A percentile compares a stretch with the other conserved stretches of the same genome.
Conservation (phyloP, 2,113 vertebrate species). For the Cephalopterus ornatus region DNA sequence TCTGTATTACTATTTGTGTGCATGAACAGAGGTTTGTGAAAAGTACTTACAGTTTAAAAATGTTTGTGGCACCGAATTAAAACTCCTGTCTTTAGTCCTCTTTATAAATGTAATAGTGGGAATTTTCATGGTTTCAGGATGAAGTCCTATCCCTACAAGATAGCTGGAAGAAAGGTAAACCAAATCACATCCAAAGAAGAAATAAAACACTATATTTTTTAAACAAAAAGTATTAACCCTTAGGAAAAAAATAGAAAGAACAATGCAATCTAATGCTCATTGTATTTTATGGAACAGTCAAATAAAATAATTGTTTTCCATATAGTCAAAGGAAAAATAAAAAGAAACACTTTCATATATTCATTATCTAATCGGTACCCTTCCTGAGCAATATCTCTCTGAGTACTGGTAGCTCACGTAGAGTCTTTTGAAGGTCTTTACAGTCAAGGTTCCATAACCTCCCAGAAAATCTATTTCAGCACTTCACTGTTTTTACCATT, state of each 20-base stretch:
- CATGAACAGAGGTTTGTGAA: neutral
- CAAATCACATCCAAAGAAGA: neutral
- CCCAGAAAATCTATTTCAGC: neutral
- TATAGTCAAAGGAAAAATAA: neutral
- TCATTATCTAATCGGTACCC: neutral
- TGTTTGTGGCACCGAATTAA: neutral
- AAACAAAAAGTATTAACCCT: neutral
- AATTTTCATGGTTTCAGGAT: neutral
- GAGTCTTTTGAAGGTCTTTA: neutral
- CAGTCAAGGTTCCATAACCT: neutral
- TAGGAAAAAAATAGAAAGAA: neutral
- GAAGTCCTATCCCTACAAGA: neutral
- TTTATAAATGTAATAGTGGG: neutral
- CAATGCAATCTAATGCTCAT: neutral
- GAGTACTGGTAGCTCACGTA: accelerated
- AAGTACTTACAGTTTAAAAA: neutral
- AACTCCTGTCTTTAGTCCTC: neutral
- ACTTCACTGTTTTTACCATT: neutral
- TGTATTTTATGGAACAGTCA: neutral
- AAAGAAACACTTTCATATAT: neutral
- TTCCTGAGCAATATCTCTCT: neutral
- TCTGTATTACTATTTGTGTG: neutral
- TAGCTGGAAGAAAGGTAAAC: neutral
- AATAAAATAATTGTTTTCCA: neutral
- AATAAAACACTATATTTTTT: neutral